Base-by-base conservation (phyloP, 2,113 vertebrate species). In the Hiodon tergisus region DNA sequence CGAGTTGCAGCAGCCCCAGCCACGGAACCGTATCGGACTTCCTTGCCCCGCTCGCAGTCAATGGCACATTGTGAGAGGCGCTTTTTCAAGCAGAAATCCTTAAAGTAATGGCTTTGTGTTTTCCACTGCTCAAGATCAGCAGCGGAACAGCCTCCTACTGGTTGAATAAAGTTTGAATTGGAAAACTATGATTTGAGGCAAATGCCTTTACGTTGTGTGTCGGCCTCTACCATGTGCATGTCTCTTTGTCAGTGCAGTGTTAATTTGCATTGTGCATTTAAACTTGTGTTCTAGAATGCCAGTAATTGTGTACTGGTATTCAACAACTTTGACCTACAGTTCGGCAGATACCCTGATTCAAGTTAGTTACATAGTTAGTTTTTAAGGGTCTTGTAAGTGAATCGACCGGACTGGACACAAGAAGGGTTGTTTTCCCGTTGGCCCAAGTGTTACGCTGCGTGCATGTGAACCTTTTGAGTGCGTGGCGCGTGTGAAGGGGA, bases 61-160 rank as follows among this genome's bases (percentile, higher is more conserved):
- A 72, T 72, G 53, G 61, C 16, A 31, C 60, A 65, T 72, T 77
- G 76, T 77, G 69, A 31, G 61, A 71, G 59, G 6, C 69, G 13
- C 63, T 71, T 71, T 73, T 65, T 54, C 60, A 31, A 53, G 7
- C 59, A 5, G 9, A 47, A 65, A 63, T 14, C 52, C 59, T 55
- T 17, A 4, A 47, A 31, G 65, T 65, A 54, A 71, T 70, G 57
- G 60, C 60, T 62, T 76, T 65, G 51, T 73, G 50, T 53, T 54
- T 4, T 17, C 48, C 8, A 54, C 31, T 51, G 51, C 16, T 16
- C 17, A n/a, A 53, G 59, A 68, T 58, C 68, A 13, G 55, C 67
- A 68, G 14, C 65, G 53, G 65, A 75, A 68, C 13, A 11, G 16
- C 51, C 1, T 46, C 61, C 72, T 50, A 9, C 51, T 70, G 57